Percentiles rank a stretch among this genome's conserved stretches.
Evolutionary conservation across 2,113 vertebrate species (phyloP).

Genomic region (Heliornis fulica): DNA sequence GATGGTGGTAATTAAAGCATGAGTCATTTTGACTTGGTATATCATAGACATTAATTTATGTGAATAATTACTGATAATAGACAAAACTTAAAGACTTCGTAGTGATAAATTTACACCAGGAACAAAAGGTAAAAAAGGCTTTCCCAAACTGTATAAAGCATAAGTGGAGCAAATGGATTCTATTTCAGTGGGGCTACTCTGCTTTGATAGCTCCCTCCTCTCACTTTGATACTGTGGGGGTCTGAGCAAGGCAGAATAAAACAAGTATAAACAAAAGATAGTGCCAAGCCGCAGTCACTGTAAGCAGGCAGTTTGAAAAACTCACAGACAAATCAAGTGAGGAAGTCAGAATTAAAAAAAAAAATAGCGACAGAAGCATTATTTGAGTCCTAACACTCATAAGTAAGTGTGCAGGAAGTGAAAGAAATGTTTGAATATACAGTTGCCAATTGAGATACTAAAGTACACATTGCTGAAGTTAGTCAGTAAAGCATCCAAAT

Average conservation of each 20-base stretch:
- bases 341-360: not conserved
- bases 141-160: not conserved
- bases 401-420: not conserved
- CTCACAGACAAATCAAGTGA: not conserved
- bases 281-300: not conserved
- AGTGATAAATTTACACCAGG: not conserved
- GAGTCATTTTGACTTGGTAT: not conserved
- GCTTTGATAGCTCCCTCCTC: not conserved
- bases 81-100: not conserved
- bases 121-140: not conserved
- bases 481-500: not conserved
- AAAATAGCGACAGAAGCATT: not conserved
- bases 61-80: not conserved
- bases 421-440: not conserved
- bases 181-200: not conserved
- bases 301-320: not conserved
- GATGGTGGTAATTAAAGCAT: not conserved
- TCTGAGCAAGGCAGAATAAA: not conserved
- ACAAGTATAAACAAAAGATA: not conserved
- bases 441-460: not conserved
- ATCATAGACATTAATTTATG: not conserved
- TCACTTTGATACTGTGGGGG: too few species aligned
- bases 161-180: not conserved
- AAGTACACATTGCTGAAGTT: not conserved
- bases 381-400: not conserved